Evolutionary conservation across 1,140 invertebrate species (phyloP).

Genomic region (Diuraphis noxia): DNA sequence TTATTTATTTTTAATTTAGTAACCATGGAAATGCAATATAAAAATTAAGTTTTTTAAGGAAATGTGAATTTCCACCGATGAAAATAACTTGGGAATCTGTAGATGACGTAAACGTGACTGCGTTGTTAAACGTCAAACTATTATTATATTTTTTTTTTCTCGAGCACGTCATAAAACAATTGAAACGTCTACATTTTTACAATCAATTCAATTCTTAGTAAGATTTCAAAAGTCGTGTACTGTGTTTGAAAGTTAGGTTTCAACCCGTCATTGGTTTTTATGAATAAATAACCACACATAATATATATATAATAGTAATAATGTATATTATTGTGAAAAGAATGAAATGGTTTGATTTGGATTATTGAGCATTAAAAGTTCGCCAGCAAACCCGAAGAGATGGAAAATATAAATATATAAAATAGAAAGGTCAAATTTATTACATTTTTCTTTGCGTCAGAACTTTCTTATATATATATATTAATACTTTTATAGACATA

Average conservation of each 20-base stretch:
- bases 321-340: background rate
- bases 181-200: background rate
- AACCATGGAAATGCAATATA: background rate
- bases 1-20: background rate
- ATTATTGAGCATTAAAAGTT: slow-evolving; percentile 1
- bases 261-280: background rate
- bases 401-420: slow-evolving; percentile 22
- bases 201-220: slow-evolving; percentile 14
- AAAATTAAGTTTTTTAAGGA: background rate
- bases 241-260: background rate
- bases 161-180: slow-evolving; percentile 25
- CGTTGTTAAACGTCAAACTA: slow-evolving; percentile 17
- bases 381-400: background rate
- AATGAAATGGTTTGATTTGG: background rate
- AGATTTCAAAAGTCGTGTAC: background rate
- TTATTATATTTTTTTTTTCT: background rate
- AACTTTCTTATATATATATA: slow-evolving; percentile 7
- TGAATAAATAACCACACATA: background rate
- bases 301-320: background rate
- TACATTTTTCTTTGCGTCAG: background rate
- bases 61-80: background rate
- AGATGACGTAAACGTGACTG: background rate
- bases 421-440: background rate
- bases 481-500: slow-evolving; percentile 11
- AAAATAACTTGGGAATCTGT: background rate